Conservation (phyloP, 2,113 vertebrate species). For the Antennarius striatus region DNA sequence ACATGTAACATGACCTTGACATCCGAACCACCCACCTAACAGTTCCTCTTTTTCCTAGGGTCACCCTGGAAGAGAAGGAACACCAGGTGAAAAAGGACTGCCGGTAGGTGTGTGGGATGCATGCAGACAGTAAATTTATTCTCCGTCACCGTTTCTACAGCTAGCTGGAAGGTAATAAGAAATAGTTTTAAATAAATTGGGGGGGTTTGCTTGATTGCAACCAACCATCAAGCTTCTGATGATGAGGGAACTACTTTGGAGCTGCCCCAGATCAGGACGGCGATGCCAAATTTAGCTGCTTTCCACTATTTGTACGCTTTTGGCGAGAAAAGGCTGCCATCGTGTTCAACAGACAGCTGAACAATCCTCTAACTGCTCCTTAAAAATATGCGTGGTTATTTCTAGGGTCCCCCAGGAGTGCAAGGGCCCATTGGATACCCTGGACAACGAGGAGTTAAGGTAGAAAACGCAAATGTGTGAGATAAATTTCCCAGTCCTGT, state of each 20-base stretch:
- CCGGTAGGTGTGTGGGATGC: slow-evolving; percentile 74
- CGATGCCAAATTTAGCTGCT: too few relatives aligned
- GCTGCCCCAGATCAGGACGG: too few relatives aligned
- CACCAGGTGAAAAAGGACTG: slow-evolving; percentile 88
- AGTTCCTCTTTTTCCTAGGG: slow-evolving; percentile 73
- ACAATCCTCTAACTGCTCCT: too few relatives aligned
- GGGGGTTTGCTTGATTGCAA: too few relatives aligned
- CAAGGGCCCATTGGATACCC: slow-evolving; percentile 94
- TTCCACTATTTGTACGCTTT: too few relatives aligned
- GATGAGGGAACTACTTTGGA: too few relatives aligned
- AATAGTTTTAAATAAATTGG: too few relatives aligned
- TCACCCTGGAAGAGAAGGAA: slow-evolving; percentile 89
- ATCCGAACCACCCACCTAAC: slow-evolving; percentile 1
- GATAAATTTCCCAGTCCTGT: neutral
- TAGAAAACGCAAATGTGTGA: slow-evolving; percentile 40
- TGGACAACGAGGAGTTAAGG: slow-evolving; percentile 93
- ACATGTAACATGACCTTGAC: neutral
- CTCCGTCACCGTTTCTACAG: neutral
- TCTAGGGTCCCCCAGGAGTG: slow-evolving; percentile 88
- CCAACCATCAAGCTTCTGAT: too few relatives aligned
- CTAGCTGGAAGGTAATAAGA: too few relatives aligned
- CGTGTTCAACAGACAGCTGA: too few relatives aligned
- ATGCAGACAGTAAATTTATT: neutral
- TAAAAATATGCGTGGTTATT: neutral
- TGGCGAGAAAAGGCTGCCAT: too few relatives aligned